Percentiles rank a stretch among this genome's conserved stretches.
Evolutionary conservation across 2,797 vertebrate species (phyloP).

Genomic region (Pangasius larnaudii): DNA sequence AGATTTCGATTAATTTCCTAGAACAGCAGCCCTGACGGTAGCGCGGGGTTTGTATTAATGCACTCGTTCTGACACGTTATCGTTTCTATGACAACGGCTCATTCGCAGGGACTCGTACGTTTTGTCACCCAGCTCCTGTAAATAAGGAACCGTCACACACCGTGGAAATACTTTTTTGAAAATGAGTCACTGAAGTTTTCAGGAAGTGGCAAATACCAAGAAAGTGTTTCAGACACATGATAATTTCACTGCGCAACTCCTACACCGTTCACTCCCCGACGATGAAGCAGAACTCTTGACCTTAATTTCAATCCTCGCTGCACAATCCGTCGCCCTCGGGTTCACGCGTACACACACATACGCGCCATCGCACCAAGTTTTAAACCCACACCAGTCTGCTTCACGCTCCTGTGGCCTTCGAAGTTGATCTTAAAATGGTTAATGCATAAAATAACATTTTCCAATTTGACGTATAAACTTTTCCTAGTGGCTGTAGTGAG

Average conservation of each 20-base stretch:
- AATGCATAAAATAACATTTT: not conserved
- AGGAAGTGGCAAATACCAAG: not conserved
- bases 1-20: not conserved
- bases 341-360: not conserved
- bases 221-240: not conserved
- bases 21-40: no score
- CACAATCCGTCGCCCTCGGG: no score
- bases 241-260: not conserved
- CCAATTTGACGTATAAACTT: not conserved
- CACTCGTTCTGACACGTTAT: no score
- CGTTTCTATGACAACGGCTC: not conserved
- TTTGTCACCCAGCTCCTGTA: not conserved
- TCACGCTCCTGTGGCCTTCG: not conserved
- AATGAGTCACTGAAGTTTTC: not conserved
- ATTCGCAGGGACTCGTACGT: no score
- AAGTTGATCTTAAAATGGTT: not conserved
- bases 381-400: not conserved
- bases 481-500: no score
- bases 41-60: not conserved
- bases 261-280: not conserved
- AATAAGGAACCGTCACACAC: not conserved
- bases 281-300: not conserved
- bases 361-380: accelerated
- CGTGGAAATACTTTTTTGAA: not conserved
- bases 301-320: not conserved